Base-by-base conservation (phyloP, 2,113 vertebrate species). In the Trinectes maculatus region DNA sequence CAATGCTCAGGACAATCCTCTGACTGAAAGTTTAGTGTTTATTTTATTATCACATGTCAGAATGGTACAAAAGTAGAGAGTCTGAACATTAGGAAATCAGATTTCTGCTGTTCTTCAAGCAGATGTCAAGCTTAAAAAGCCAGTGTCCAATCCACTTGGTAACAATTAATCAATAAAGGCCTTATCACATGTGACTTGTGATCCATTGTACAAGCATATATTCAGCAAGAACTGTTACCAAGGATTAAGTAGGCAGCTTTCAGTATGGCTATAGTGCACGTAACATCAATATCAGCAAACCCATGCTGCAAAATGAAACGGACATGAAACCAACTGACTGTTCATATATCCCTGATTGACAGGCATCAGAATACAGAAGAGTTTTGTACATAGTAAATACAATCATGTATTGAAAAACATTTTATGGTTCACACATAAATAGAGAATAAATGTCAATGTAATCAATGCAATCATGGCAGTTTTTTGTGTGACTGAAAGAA, bases 11-110 rank as follows among this genome's bases (percentile, higher is more conserved):
- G n/a, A 46, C 5, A 19, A 54, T 28, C 15, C 18, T 8, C 34
- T 34, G 19, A 37, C 57, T 55, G 6, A 28, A 48, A 67, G 71
- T 64, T 75, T 57, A 58, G 59, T 61, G 60, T 85, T 79, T 67
- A 79, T 79, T 89, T 86, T 67, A 83, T 79, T 80, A 74, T 77
- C 63, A 77, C 33, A 67, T 82, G 49, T 85, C 54, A 65, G 63
- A 90, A 81, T 71, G 55, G 79, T 87, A 90, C 71, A 90, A 89
- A 89, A 82, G 75, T 77, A 70, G 39, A 70, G 39, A 5, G 48
- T 74, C 70, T 70, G 74, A 83, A 78, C 67, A 69, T 77, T 68
- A 62, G 12, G 57, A 82, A 74, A 71, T 73, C 63, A 57, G 55
- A 73, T 62, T 76, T 74, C 47, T 74, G 43, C 29, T 65, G 58